A percentile compares a stretch with the other conserved stretches of the same genome.
Conservation (phyloP, 2,888 invertebrate species). For the Andrena trimmerana region DNA sequence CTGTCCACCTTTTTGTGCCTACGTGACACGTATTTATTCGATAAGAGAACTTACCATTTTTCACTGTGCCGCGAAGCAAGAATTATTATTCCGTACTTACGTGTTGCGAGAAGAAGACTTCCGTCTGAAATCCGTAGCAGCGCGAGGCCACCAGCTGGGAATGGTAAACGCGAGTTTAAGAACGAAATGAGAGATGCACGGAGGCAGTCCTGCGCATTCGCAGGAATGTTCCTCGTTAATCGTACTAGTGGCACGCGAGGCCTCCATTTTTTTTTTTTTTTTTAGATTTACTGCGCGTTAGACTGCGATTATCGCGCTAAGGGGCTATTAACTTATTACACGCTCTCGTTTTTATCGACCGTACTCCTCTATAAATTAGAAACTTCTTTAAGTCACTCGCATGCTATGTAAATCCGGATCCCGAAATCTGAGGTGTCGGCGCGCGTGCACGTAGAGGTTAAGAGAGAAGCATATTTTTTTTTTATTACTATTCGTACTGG, state of each 20-base stretch:
- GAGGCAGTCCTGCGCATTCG: background rate
- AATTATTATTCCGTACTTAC: conserved; percentile 31
- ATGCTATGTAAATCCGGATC: background rate
- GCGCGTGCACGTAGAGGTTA: background rate
- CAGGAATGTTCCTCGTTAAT: conserved; percentile 5
- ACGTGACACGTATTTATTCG: background rate
- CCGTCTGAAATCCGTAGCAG: background rate
- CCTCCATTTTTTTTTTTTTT: background rate
- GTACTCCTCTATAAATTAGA: background rate
- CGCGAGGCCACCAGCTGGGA: background rate
- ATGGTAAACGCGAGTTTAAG: background rate
- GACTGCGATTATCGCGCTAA: background rate
- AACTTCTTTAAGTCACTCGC: conserved; percentile 13
- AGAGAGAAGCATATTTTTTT: conserved; percentile 38
- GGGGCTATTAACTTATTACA: conserved; percentile 36
- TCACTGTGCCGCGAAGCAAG: background rate
- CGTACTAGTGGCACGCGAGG: conserved; percentile 8
- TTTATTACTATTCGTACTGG: conserved; percentile 30
- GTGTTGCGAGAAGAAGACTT: background rate
- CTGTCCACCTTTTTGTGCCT: background rate
- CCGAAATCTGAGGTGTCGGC: background rate
- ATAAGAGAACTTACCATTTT: background rate
- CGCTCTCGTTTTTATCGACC: background rate
- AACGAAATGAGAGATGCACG: background rate
- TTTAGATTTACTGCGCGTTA: conserved; percentile 7